A percentile compares a stretch with the other conserved stretches of the same genome.
phyloP scores from a whole-genome alignment of 2,888 invertebrate species.

The Eupithecia dodoneata region DNA sequence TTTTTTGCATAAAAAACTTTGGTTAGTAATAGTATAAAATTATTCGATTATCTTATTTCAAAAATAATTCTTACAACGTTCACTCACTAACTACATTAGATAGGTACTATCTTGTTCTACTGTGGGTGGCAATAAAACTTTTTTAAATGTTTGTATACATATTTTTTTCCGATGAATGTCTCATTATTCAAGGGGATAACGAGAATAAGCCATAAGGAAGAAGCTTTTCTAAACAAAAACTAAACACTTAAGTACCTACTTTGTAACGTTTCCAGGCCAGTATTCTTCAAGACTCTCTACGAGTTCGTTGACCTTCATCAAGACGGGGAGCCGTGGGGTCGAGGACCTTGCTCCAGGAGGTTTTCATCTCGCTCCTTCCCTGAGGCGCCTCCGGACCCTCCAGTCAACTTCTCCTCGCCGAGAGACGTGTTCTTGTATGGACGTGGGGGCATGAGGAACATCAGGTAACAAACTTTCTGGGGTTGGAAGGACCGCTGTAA shows the following conservation, averaged over 20 bases:
- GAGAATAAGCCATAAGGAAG: neutral
- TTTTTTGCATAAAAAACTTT: neutral
- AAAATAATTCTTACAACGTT: neutral
- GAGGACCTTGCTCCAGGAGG: conserved; percentile 89
- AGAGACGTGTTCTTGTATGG: conserved; percentile 94
- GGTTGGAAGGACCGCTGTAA: no score
- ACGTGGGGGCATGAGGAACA: conserved; percentile 91
- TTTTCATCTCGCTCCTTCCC: conserved; percentile 87
- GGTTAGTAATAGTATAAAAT: neutral
- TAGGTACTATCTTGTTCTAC: no score
- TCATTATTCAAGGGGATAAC: neutral
- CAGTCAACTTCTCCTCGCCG: conserved; percentile 91
- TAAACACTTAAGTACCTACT: neutral
- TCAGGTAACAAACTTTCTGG: conserved; percentile 83
- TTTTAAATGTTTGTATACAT: no score
- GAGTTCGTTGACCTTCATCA: conserved; percentile 95
- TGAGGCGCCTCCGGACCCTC: conserved; percentile 84
- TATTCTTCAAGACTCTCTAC: conserved; percentile 93
- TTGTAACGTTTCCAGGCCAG: conserved; percentile 84
- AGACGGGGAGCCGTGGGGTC: conserved; percentile 91
- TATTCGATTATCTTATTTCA: neutral
- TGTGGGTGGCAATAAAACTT: no score
- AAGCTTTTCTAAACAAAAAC: neutral
- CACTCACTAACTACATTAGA: neutral
- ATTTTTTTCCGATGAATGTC: no score